Evolutionary conservation across 37 sponge, comb jelly and placozoan species (phyloP), one percentile per base, ranked within the genome.

Genomic region (Mnemiopsis leidyi): DNA sequence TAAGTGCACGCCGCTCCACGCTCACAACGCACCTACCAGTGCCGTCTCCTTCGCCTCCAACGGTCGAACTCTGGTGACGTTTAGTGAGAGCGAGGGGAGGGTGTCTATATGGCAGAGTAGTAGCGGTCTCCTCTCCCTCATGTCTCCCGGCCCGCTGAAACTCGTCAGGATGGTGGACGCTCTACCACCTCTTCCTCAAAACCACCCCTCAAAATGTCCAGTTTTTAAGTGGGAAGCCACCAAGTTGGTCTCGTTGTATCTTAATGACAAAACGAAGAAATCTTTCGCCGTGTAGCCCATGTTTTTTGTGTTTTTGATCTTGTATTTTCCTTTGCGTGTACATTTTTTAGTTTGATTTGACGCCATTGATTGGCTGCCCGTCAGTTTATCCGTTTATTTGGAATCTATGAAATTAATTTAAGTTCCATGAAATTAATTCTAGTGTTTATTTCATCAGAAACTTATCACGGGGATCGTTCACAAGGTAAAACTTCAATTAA

Each of bases 51-150:
- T 85, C 21, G 33, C 90, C 0, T 3, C 90, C 23, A 85, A 85
- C 36, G 90, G 90, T 0, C 40, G 90, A 26, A 40, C 35, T 13
- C 39, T 85, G 29, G 90, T 85, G 24, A 85, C 90, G 16, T 85
- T 85, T 29, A 85, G 90, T 85, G 90, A 85, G 24, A 40, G 28
- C 23, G 90, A 85, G 35, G 90, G 90, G 24, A 38, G 36, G 21
- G 90, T 85, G 21, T 85, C 90, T 5, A 85, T 85, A 23, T 85
- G 90, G 90, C 90, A 85, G 48, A 32, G 36, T 32, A 32, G 36
- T 3, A 23, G 48, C 9, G 90, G 90, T 18, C 48, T 85, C 0
- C 90, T 85, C 1, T 85, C 90, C 25, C 48, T 85, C 25, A 85
- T 85, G 26, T 85, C 90, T 3, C 21, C 90, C 9, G 90, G 48